These are phyloP conservation scores for Rhinatrema bivittatum DNA, from an alignment of 2,797 vertebrate genomes.

Conservation along the genomic window DNA sequence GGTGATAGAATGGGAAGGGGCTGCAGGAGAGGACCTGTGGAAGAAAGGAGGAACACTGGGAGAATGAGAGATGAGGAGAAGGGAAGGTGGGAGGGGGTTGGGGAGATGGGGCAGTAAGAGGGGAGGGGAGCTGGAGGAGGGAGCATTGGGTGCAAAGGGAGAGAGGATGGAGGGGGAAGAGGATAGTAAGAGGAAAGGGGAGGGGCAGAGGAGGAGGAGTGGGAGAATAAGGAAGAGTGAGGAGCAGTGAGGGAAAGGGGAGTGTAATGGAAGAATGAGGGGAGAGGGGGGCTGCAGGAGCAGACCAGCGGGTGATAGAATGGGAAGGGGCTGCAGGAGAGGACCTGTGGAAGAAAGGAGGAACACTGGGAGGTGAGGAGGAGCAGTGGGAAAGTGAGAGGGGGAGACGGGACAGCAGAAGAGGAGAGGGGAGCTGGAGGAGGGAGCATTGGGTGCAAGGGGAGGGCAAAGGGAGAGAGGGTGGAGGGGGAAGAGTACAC, in stretches of 20 bases:
- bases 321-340: no score
- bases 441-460: not conserved
- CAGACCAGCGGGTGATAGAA: no score
- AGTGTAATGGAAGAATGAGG: no score
- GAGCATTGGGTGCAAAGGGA: not conserved
- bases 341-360: no score
- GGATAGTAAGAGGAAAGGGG: no score
- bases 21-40: no score
- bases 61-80: no score
- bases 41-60: no score
- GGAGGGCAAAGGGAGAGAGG: not conserved
- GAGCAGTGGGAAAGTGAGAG: not conserved
- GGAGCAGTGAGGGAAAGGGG: no score
- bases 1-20: not conserved
- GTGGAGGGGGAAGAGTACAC: not conserved
- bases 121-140: not conserved
- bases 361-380: accelerated
- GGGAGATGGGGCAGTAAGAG: no score
- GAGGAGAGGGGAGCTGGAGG: not conserved
- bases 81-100: no score
- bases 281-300: no score
- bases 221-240: not conserved
- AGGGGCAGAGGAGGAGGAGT: not conserved
- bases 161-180: not conserved
- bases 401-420: accelerated